Percentiles rank a stretch among this genome's conserved stretches.
phyloP scores from a whole-genome alignment of 2,113 vertebrate genomes.

The Lichenostomus cassidix region DNA sequence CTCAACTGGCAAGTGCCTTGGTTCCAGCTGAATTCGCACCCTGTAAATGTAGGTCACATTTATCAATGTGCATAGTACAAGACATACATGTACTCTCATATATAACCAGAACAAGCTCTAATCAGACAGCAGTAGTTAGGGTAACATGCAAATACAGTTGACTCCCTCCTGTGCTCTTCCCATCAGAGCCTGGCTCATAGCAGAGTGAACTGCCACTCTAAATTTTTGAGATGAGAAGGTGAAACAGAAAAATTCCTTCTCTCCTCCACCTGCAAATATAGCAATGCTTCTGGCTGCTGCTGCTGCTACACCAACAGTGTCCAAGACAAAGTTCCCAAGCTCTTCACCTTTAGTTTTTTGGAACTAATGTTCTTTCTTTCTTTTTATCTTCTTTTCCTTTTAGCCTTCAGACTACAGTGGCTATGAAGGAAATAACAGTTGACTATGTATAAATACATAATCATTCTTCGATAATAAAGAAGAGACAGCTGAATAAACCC shows the following conservation, averaged over 20 bases:
- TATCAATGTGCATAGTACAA: background rate
- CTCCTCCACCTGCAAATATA: background rate
- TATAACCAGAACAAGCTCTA: background rate
- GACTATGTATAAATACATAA: background rate
- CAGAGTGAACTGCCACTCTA: background rate
- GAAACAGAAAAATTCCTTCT: background rate
- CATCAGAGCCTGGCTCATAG: background rate
- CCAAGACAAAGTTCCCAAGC: background rate
- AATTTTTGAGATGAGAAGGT: background rate
- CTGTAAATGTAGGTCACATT: background rate
- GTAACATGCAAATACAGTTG: background rate
- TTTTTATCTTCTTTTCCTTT: background rate
- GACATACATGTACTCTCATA: background rate
- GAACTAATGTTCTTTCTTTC: background rate
- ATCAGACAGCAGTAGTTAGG: background rate
- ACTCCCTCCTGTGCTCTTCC: background rate
- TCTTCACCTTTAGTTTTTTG: background rate
- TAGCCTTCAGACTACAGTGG: background rate
- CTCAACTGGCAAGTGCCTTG: background rate
- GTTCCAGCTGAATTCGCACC: background rate
- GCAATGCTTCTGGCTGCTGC: background rate
- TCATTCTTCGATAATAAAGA: background rate
- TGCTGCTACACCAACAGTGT: background rate
- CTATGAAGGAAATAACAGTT: background rate
- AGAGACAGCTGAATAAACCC: background rate